Conservation (phyloP, 2,797 vertebrate species). For the Pangasius macronema region DNA sequence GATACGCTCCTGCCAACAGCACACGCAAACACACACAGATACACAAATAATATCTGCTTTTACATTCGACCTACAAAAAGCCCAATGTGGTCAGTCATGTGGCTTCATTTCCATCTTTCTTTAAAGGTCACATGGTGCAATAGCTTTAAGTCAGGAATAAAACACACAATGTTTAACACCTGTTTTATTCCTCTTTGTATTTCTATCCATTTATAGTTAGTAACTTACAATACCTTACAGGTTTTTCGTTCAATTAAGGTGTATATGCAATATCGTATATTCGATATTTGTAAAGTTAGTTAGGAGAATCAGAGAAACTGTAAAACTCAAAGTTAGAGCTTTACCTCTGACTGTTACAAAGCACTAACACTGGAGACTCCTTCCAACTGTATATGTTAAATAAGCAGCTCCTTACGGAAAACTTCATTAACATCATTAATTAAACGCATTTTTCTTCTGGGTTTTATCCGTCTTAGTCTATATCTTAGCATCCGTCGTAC, state of each 20-base stretch:
- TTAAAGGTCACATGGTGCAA: too few species aligned
- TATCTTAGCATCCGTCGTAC: neutral
- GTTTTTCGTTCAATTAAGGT: too few species aligned
- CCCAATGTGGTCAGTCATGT: neutral
- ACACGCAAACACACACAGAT: neutral
- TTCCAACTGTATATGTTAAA: neutral
- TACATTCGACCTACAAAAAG: neutral
- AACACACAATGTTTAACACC: too few species aligned
- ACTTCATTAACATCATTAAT: neutral
- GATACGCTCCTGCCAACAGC: slow-evolving; percentile 7
- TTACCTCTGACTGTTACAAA: neutral
- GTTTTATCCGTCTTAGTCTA: neutral
- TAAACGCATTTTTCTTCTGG: too few species aligned
- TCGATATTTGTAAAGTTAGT: too few species aligned
- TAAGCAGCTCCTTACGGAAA: neutral
- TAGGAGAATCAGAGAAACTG: too few species aligned
- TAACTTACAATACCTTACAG: too few species aligned
- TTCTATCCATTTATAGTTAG: neutral
- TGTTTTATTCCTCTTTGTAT: neutral
- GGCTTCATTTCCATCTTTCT: neutral
- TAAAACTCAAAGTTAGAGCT: neutral
- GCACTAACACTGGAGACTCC: neutral
- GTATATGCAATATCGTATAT: too few species aligned
- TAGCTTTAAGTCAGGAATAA: too few species aligned
- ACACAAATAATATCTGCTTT: slow-evolving; percentile 8